Percentiles rank a stretch among this genome's conserved stretches.
Conservation (phyloP, 2,888 invertebrate species). For the Panopea generosa region DNA sequence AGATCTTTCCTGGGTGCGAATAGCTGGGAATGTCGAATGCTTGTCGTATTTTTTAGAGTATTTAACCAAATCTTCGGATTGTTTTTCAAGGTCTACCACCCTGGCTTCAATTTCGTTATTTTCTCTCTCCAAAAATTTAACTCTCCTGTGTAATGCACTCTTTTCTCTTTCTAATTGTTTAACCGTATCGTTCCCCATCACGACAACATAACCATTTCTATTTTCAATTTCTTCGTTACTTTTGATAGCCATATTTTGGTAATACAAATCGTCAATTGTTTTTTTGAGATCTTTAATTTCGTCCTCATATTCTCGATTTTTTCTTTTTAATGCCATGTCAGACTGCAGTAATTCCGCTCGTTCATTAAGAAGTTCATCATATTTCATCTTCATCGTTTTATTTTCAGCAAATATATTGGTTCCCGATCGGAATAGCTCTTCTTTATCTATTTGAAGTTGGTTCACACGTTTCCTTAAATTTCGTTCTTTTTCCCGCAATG, state of each 20-base stretch:
- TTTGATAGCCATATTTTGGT: conserved; percentile 55
- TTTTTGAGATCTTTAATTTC: conserved; percentile 57
- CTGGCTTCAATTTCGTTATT: conserved; percentile 59
- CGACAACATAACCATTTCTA: conserved; percentile 52
- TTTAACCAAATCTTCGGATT: conserved; percentile 42
- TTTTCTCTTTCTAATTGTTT: conserved; percentile 59
- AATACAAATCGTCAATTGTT: conserved; percentile 59
- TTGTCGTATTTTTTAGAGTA: conserved; percentile 52
- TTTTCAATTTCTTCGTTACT: conserved; percentile 54
- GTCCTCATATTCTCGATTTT: conserved; percentile 43
- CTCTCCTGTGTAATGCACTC: conserved; percentile 53
- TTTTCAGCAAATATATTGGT: conserved; percentile 57
- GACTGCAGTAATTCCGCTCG: conserved; percentile 43
- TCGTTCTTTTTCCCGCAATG: conserved; percentile 40
- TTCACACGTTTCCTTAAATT: conserved; percentile 43
- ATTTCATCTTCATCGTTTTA: conserved; percentile 45
- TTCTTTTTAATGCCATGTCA: conserved; percentile 49
- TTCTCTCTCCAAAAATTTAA: conserved; percentile 55
- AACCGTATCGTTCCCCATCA: conserved; percentile 61
- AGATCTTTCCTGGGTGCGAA: background rate
- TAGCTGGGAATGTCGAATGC: conserved; percentile 27
- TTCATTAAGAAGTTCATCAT: conserved; percentile 43
- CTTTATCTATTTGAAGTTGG: conserved; percentile 56
- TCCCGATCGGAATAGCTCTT: conserved; percentile 58
- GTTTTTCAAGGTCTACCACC: conserved; percentile 53